Evolutionary conservation across 1,140 invertebrate genomes (phyloP), one percentile per base, ranked within the genome.

Genomic region (Sarcophaga peregrina): DNA sequence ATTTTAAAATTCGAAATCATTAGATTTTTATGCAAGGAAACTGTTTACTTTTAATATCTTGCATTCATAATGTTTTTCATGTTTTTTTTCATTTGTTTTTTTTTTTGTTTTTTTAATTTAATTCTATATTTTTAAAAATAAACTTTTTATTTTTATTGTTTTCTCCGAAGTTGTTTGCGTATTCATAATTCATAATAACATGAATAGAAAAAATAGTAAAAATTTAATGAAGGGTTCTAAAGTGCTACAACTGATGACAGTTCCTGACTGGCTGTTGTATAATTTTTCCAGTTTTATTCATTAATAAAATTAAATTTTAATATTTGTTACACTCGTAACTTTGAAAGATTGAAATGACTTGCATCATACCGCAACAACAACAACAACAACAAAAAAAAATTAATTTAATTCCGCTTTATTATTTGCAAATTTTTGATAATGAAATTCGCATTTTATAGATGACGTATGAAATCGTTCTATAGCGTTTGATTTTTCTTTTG

Each of bases 181-280:
- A 37, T 37, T 37, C 25, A 37, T 37, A 37, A 37, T 37, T 37
- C 25, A 37, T 37, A 37, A 37, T 37, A 37, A 37, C 4, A 37
- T 37, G 25, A 37, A 4, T 2, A 37, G 25, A 37, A 37, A 37
- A 58, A 58, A 13, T 52, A 20, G 20, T 20, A 37, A 37, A 37
- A 37, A 37, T 37, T 37, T 68, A 68, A 68, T 68, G n/a, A 68
- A 68, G 62, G 62, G 62, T 68, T 68, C 20, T 8, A 68, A 68
- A 68, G 62, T 68, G 62, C 62, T 68, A 68, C 62, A 68, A 68
- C 62, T 20, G 62, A 68, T 68, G 62, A 68, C 62, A 20, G 17
- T 68, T 68, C 62, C 62, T 68, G 62, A 9, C 62, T 68, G 7
- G 8, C 15, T 20, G 62, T 25, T 68, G n/a, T 58, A 68, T 68